Percentiles rank a stretch among this genome's conserved stretches.
Evolutionary conservation across 2,888 invertebrate genomes (phyloP).

Genomic region (Hirtodrosophila cameraria): DNA sequence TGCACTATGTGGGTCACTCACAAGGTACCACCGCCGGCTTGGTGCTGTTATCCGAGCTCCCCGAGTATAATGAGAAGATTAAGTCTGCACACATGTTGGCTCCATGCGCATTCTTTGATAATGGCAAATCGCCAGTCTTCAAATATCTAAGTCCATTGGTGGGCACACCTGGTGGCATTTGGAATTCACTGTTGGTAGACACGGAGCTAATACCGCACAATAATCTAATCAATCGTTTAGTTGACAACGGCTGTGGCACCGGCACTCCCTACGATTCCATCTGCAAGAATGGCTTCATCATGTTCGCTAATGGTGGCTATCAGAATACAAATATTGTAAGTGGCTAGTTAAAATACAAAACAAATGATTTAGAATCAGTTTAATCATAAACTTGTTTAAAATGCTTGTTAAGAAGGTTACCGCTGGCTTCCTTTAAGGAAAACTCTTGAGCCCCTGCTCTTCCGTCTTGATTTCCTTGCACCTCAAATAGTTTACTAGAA

Average conservation of each 20-base stretch:
- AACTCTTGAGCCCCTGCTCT: too few species aligned
- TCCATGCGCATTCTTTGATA: constrained; percentile 84
- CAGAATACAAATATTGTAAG: constrained; percentile 70
- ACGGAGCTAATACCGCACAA: constrained; percentile 74
- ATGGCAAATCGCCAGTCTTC: constrained; percentile 84
- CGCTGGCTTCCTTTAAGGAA: too few species aligned
- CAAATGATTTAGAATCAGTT: too few species aligned
- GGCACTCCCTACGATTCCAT: constrained; percentile 38
- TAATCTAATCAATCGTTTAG: constrained; percentile 60
- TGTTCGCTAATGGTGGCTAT: constrained; percentile 73
- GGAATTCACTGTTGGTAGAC: constrained; percentile 63
- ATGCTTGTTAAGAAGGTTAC: too few species aligned
- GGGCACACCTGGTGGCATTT: constrained; percentile 70
- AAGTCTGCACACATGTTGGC: constrained; percentile 80
- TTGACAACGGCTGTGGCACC: constrained; percentile 65
- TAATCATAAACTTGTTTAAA: too few species aligned
- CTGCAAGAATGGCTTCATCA: constrained; percentile 69
- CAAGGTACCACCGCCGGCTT: constrained; percentile 81
- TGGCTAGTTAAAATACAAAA: background rate
- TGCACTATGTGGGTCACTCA: constrained; percentile 82
- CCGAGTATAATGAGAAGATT: constrained; percentile 78
- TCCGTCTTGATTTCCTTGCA: too few species aligned
- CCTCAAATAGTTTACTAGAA: too few species aligned
- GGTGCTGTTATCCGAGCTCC: constrained; percentile 69
- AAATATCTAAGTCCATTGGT: constrained; percentile 82